Evolutionary conservation across 2,888 invertebrate species (phyloP).

Genomic region (Muscina levida): DNA sequence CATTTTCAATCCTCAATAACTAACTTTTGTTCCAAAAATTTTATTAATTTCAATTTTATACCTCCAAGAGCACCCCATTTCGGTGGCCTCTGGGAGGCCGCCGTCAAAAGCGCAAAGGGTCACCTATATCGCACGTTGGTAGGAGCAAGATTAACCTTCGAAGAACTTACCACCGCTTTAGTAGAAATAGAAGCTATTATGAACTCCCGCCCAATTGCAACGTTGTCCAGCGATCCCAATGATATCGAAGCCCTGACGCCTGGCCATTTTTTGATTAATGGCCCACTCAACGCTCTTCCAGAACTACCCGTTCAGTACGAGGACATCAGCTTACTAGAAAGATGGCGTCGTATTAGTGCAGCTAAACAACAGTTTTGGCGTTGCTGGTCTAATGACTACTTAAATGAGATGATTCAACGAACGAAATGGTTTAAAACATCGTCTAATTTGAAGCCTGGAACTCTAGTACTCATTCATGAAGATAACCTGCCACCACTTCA

Average conservation of each 20-base stretch:
- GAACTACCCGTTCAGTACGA: not conserved
- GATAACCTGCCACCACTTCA: constrained; percentile 31
- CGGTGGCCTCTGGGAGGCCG: constrained; percentile 51
- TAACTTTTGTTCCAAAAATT: constrained; percentile 47
- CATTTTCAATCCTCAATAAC: constrained; percentile 2
- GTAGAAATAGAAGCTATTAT: constrained; percentile 49
- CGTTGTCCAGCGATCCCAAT: constrained; percentile 53
- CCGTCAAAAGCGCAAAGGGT: constrained; percentile 52
- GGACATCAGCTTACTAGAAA: constrained; percentile 40
- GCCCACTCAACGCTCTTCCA: too few species aligned
- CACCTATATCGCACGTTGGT: constrained; percentile 47
- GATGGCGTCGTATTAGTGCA: constrained; percentile 18
- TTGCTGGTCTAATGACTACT: constrained; percentile 46
- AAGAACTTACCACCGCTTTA: constrained; percentile 53
- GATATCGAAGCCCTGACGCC: constrained; percentile 57
- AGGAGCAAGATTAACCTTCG: constrained; percentile 48
- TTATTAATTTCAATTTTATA: constrained; percentile 46
- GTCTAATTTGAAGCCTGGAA: constrained; percentile 16
- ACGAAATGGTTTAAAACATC: constrained; percentile 54
- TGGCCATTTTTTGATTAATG: constrained; percentile 51
- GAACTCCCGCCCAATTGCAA: constrained; percentile 52
- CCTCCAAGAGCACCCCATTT: constrained; percentile 45
- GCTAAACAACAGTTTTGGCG: constrained; percentile 55
- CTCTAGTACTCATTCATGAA: constrained; percentile 47
- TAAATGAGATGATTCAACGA: constrained; percentile 54